These are phyloP conservation scores for Lydus trimaculatus DNA, from an alignment of 2,888 invertebrate genomes.

Conservation along the genomic window DNA sequence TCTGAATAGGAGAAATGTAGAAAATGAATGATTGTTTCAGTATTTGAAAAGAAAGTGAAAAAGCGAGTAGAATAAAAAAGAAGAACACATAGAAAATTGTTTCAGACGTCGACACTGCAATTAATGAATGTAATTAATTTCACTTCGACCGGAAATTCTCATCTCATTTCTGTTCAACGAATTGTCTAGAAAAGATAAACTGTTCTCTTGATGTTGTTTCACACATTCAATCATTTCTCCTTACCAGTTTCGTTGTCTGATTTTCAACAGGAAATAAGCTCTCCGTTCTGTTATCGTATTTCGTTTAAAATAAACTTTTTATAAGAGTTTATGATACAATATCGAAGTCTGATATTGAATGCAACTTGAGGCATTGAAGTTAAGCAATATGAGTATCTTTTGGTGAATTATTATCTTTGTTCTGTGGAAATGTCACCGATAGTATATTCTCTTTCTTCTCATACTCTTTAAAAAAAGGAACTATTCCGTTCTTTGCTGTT, in stretches of 20 bases:
- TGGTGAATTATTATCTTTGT: slow-evolving; percentile 29
- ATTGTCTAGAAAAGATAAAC: neutral
- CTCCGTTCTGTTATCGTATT: neutral
- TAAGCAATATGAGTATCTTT: slow-evolving; percentile 25
- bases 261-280: neutral
- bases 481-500: neutral
- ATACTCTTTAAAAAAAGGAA: slow-evolving; percentile 8
- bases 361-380: slow-evolving; percentile 13
- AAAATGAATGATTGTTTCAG: slow-evolving; percentile 26
- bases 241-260: neutral
- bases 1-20: neutral
- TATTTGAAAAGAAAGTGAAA: slow-evolving; percentile 8
- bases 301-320: slow-evolving; percentile 16
- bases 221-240: neutral
- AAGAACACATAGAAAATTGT: slow-evolving; percentile 42
- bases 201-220: neutral
- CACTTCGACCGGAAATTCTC: slow-evolving; percentile 14
- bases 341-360: slow-evolving; percentile 15
- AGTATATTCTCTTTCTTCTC: slow-evolving; percentile 3
- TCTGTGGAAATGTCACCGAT: slow-evolving; percentile 9
- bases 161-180: neutral
- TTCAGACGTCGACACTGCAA: slow-evolving; percentile 34
- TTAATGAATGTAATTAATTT: slow-evolving; percentile 42
- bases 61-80: slow-evolving; percentile 25
- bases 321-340: slow-evolving; percentile 18